Percentiles rank a stretch among this genome's conserved stretches.
Evolutionary conservation across 2,113 vertebrate genomes (phyloP).

Genomic region (Triplophysa dalaica): DNA sequence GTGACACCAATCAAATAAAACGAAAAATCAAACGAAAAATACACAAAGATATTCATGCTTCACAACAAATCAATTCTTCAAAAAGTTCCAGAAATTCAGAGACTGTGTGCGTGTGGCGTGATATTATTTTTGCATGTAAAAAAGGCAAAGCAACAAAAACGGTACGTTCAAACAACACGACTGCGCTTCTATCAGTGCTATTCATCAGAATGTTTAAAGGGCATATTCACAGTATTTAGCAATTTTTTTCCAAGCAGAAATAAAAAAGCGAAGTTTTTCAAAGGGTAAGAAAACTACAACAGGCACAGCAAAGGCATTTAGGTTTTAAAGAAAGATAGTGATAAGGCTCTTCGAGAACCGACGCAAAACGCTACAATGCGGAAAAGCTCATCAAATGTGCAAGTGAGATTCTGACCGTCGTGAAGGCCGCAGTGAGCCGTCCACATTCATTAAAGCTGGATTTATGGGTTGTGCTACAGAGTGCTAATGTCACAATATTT

Average conservation of each 20-base stretch:
- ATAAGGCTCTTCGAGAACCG: background rate
- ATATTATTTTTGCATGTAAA: slow-evolving; percentile 3
- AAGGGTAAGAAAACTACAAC: slow-evolving; percentile 7
- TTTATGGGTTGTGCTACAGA: slow-evolving; percentile 18
- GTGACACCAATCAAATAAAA: background rate
- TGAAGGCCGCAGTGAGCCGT: background rate
- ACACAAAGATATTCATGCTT: slow-evolving; percentile 28
- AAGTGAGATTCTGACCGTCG: slow-evolving; percentile 9
- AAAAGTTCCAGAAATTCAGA: slow-evolving; percentile 4
- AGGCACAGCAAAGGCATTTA: slow-evolving; percentile 18
- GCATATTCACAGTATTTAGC: slow-evolving; percentile 52
- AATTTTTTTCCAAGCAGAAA: slow-evolving; percentile 9
- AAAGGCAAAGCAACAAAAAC: background rate
- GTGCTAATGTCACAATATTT: background rate
- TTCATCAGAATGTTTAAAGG: slow-evolving; percentile 24
- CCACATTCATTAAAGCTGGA: slow-evolving; percentile 22
- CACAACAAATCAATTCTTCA: slow-evolving; percentile 24
- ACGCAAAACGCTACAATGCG: background rate
- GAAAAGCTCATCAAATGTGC: slow-evolving; percentile 20
- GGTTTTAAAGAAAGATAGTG: slow-evolving; percentile 1
- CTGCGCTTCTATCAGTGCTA: slow-evolving; percentile 41
- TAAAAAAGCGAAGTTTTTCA: background rate
- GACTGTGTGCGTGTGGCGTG: background rate
- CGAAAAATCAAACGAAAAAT: slow-evolving; percentile 2
- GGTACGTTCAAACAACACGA: background rate